Evolutionary conservation across 2,797 vertebrate species (phyloP), one percentile per base, ranked within the genome.

Genomic region (Falco rusticolus): DNA sequence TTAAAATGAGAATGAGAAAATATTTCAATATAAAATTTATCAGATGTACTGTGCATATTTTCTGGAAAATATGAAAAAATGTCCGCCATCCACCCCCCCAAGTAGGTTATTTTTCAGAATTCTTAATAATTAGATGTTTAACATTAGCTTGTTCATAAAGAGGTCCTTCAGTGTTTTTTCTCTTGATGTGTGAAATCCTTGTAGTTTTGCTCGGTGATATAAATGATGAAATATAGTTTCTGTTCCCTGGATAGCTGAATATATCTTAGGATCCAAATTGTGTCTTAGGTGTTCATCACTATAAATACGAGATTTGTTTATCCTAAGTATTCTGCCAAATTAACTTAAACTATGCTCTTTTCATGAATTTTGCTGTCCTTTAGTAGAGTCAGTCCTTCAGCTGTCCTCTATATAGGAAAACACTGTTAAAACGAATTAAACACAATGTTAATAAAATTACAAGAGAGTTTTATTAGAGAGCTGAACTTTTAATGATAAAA

Each of bases 271-370:
- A 90, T 48, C 3, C 5, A 92, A 88, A 70, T 64, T 74, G 22
- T 54, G 10, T 85, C 64, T 85, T 75, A 80, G 47, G 22, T 74
- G 33, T 83, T 91, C 70, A 72, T 84, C 21, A 31, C 28, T 83
- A 24, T 14, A 61, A 78, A 84, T 57, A 45, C 59, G 59, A 66
- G 50, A 92, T 84, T 87, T 5, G 94, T 93, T 83, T 85, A 70
- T 76, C 63, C 24, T 16, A 82, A 50, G 7, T 87, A 59, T 74
- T 70, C 60, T 87, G 64, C 14, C 84, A 93, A 94, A 85, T 65
- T 70, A 93, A 93, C 83, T 91, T 78, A 21, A 79, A 60, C 25
- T 53, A 12, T 6, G 19, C 2, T 77, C 13, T 66, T 82, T 37
- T 71, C 22, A 37, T 45, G 17, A 70, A 48, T 60, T 93, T 83